A percentile compares a stretch with the other conserved stretches of the same genome.
These are phyloP conservation scores for Acholoe squamosa DNA, from an alignment of 2,888 invertebrate species.

Conservation along the genomic window DNA sequence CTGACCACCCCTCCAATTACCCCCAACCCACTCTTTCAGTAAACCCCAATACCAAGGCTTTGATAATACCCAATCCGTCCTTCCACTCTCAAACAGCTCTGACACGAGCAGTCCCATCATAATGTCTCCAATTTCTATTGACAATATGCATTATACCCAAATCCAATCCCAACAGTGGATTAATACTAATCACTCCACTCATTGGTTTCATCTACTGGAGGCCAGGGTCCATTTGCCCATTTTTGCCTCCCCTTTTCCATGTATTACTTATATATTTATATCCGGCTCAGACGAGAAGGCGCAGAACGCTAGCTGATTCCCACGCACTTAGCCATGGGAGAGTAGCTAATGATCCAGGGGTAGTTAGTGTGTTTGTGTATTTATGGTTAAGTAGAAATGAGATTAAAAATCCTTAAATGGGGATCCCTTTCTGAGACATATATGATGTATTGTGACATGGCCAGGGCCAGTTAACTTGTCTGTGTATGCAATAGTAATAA, in stretches of 20 bases:
- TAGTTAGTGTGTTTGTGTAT: no score
- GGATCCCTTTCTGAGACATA: neutral
- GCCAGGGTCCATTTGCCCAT: no score
- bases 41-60: neutral
- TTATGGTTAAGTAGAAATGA: constrained; percentile 21
- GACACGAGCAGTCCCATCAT: no score
- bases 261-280: constrained; percentile 1
- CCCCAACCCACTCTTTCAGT: neutral
- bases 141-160: constrained; percentile 6
- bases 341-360: neutral
- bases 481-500: neutral
- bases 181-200: neutral
- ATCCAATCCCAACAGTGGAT: neutral
- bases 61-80: no score
- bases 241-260: neutral
- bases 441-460: neutral
- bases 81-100: no score
- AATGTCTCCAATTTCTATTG: neutral
- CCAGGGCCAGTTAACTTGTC: neutral
- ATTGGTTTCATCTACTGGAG: no score
- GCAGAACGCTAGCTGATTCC: neutral
- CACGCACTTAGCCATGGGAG: neutral
- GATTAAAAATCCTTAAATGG: constrained; percentile 3
- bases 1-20: neutral
- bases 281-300: neutral